These are phyloP conservation scores for Nanorana parkeri DNA, from an alignment of 2,113 vertebrate genomes.

Conservation along the genomic window DNA sequence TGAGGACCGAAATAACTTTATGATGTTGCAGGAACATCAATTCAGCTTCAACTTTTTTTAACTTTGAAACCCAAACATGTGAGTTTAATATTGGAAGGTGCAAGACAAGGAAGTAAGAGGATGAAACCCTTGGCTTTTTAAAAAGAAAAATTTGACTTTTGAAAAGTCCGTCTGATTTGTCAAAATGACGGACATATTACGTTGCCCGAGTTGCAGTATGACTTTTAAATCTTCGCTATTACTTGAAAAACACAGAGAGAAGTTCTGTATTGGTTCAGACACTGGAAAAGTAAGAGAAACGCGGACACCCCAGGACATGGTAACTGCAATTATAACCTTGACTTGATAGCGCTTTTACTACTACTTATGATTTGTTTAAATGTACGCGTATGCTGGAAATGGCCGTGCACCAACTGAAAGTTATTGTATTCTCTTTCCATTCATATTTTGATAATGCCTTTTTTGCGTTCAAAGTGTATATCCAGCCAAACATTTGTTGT, in stretches of 20 bases:
- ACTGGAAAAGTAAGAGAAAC: slow-evolving; percentile 48
- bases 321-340: slow-evolving; percentile 21
- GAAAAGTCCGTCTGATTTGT: not conserved
- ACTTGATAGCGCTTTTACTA: not conserved
- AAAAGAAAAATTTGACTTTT: not conserved
- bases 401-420: too few species aligned
- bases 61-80: not conserved
- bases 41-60: not conserved
- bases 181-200: slow-evolving; percentile 54
- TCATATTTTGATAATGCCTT: too few species aligned
- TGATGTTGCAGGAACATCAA: not conserved
- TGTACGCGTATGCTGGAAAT: too few species aligned
- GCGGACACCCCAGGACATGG: slow-evolving; percentile 57
- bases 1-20: not conserved
- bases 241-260: slow-evolving; percentile 63
- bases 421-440: too few species aligned
- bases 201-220: slow-evolving; percentile 63
- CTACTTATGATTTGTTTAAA: not conserved
- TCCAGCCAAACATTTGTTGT: too few species aligned
- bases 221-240: slow-evolving; percentile 63
- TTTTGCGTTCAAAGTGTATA: too few species aligned
- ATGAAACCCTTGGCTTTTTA: not conserved
- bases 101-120: not conserved
- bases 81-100: not conserved
- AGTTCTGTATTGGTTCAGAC: slow-evolving; percentile 64